Base-by-base conservation (phyloP, 2,113 vertebrate genomes). In the Microcebus lehilahytsara region DNA sequence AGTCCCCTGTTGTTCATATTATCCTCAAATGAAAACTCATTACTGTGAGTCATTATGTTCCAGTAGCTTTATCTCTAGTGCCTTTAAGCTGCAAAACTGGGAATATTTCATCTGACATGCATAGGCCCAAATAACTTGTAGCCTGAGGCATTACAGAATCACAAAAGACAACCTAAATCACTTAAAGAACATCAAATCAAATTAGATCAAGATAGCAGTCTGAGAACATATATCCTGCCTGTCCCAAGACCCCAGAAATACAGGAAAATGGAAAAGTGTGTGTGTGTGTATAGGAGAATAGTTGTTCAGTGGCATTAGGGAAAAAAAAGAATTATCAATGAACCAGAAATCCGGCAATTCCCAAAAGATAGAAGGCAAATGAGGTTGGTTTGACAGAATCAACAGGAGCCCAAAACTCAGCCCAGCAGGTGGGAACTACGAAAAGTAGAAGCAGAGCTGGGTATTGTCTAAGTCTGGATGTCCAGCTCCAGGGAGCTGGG, bases 11-110 rank as follows among this genome's bases (percentile, higher is more conserved):
- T 71, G 62, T 95, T 60, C 88, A 32, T 74, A 85, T 67, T 49
- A 79, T 5, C 25, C 75, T 89, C 91, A 32, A 84, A 56, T 46
- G 80, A 80, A 92, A 79, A 27, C 92, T 90, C 94, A 56, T 85
- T 88, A 81, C 75, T 42, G 2, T 90, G 94, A 97, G 71, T 60
- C 92, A 80, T 90, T 72, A 49, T 42, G 79, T 92, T 87, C 93
- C 30, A 32, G 93, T 83, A 96, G 96, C 95, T 96, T 84, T 88
- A 66, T 93, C 75, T 97, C 37, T 34, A 27, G 34, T 62, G 75
- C 69, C 58, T 78, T 34, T 42, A 67, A 83, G n/a, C 62, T 58
- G 37, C 11, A 79, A 72, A 79, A 60, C 90, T 90, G 49, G 85
- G 86, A 83, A 53, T 95, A 88, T 93, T 93, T 96, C 85, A 86